Conservation (phyloP, 2,113 vertebrate species). For the Calyptommatus sinebrachiatus region DNA sequence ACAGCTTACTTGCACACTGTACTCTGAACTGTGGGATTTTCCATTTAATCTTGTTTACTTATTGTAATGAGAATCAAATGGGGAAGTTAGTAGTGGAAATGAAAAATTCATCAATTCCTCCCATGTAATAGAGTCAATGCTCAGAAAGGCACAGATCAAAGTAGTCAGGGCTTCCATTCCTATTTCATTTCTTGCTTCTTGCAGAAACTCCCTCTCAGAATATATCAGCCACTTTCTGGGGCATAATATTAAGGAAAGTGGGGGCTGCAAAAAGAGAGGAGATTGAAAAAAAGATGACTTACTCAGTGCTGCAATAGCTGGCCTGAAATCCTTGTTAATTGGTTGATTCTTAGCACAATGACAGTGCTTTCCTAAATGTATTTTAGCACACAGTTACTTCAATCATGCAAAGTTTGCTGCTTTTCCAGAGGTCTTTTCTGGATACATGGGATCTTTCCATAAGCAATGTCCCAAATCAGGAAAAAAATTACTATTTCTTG, state of each 20-base stretch:
- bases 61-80: conserved; percentile 69
- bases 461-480: background rate
- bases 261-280: background rate
- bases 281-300: background rate
- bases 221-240: background rate
- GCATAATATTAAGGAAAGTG: conserved; percentile 10
- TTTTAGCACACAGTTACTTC: background rate
- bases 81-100: conserved; percentile 59
- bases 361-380: background rate
- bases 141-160: conserved; percentile 38
- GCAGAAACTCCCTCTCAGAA: background rate
- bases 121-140: conserved; percentile 64
- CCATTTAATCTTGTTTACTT: conserved; percentile 72
- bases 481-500: too few species aligned
- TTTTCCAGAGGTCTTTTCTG: background rate
- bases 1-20: conserved; percentile 50
- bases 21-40: conserved; percentile 64
- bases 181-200: conserved; percentile 25
- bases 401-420: background rate
- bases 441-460: background rate
- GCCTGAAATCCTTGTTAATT: background rate
- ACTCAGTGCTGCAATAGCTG: background rate
- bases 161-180: conserved; percentile 29
- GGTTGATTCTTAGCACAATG: background rate
- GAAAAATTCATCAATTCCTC: conserved; percentile 64